Evolutionary conservation across 2,888 invertebrate species (phyloP), one percentile per base, ranked within the genome.

Genomic region (Drosophila borealis): DNA sequence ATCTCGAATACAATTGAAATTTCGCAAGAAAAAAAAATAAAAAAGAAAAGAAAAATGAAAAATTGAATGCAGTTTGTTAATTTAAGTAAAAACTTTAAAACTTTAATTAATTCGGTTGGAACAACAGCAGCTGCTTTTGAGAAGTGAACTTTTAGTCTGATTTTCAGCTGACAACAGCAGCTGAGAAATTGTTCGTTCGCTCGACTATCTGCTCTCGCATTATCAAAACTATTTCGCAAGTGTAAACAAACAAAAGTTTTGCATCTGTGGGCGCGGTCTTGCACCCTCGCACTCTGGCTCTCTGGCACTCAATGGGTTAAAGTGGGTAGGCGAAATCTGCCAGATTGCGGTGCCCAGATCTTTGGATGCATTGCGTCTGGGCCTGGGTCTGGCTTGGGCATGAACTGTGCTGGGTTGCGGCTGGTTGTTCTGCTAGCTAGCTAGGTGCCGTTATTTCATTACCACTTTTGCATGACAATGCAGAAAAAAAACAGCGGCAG

Each of bases 401-500:
- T 50, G 36, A 29, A 8, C 29, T 36, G 34, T 55, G 55, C 51
- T 29, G 29, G 29, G 29, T 29, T 29, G 29, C 29, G 29, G 29
- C 29, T 29, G 29, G 29, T 29, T 29, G 29, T 29, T 29, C 29
- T 29, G 29, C 29, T 6, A 29, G 29, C 29, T 29, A 37, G 48
- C 60, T 60, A 49, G 69, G 69, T 70, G 62, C 89, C 89, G 82
- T 88, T 82, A 82, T 88, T 82, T 89, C 89, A 88, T 82, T 88
- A 88, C 84, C 83, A 80, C 81, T 77, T 88, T 86, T 82, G 82
- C 89, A 89, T 82, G 89, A 82, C 82, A 89, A 89, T 89, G 89
- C 89, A 69, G 62, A 46, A 48, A 69, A 64, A 49, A 49, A 59
- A 8, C 14, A 6, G 29, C 4, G 42, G 10, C n/a, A 10, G 4